Conservation (phyloP, 2,888 invertebrate species). For the Lasioglossum malachurum region DNA sequence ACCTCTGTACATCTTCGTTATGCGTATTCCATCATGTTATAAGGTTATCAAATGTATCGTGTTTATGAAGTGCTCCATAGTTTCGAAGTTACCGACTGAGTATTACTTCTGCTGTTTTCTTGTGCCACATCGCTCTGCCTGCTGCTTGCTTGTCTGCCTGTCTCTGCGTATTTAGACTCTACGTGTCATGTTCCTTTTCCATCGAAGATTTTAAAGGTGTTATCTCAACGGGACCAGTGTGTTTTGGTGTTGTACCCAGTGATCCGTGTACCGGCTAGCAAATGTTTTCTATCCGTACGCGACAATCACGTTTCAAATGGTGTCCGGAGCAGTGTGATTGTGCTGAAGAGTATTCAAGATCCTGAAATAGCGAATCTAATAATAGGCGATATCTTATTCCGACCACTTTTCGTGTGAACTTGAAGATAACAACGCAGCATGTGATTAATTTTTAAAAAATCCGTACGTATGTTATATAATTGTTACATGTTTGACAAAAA, state of each 20-base stretch:
- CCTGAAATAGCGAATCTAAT: constrained; percentile 76
- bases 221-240: constrained; percentile 34
- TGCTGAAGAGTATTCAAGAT: constrained; percentile 71
- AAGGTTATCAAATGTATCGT: constrained; percentile 51
- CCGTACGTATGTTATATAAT: constrained; percentile 71
- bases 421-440: constrained; percentile 72
- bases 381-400: constrained; percentile 76
- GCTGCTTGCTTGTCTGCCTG: constrained; percentile 20
- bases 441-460: constrained; percentile 57
- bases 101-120: constrained; percentile 55
- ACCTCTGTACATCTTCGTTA: neutral
- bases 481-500: constrained; percentile 39
- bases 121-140: constrained; percentile 52
- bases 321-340: constrained; percentile 67
- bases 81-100: constrained; percentile 74
- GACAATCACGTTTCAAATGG: constrained; percentile 59
- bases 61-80: constrained; percentile 58
- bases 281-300: constrained; percentile 45
- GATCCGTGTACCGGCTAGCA: constrained; percentile 44
- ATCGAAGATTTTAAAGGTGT: constrained; percentile 47
- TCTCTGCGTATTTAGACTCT: constrained; percentile 46
- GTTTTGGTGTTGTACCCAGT: constrained; percentile 54
- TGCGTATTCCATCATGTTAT: constrained; percentile 10
- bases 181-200: constrained; percentile 40
- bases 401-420: constrained; percentile 77